These are phyloP conservation scores for Xenopus petersii DNA, from an alignment of 2,797 vertebrate species.

Conservation along the genomic window DNA sequence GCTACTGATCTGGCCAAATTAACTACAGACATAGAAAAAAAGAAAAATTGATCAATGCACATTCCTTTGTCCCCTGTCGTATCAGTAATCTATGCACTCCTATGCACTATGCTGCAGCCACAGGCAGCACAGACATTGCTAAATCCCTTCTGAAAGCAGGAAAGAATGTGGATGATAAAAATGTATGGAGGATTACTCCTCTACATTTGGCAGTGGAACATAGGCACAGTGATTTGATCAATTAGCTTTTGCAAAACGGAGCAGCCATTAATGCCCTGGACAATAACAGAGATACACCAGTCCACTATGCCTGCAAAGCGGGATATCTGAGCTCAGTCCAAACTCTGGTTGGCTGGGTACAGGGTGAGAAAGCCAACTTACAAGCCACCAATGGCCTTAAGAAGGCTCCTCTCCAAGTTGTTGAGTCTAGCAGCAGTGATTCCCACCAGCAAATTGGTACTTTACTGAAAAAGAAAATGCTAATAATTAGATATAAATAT, in stretches of 20 bases:
- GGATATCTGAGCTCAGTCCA: constrained; percentile 58
- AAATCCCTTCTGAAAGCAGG: constrained; percentile 59
- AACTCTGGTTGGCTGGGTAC: constrained; percentile 59
- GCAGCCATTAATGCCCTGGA: constrained; percentile 70
- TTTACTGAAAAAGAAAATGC: constrained; percentile 75
- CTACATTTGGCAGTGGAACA: constrained; percentile 70
- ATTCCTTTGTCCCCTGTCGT: no score
- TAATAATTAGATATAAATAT: constrained; percentile 64
- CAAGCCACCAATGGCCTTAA: constrained; percentile 66
- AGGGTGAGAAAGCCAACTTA: constrained; percentile 62
- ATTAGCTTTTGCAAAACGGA: constrained; percentile 60
- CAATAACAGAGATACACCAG: constrained; percentile 69
- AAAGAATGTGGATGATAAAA: constrained; percentile 66
- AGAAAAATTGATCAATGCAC: no score
- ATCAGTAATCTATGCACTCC: no score
- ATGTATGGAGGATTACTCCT: constrained; percentile 73
- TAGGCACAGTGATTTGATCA: constrained; percentile 59
- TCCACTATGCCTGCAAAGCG: constrained; percentile 69
- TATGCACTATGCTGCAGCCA: constrained; percentile 64
- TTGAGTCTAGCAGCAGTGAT: constrained; percentile 56
- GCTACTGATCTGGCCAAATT: no score
- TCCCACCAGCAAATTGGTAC: constrained; percentile 62
- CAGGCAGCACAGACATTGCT: constrained; percentile 55
- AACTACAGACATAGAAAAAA: no score
- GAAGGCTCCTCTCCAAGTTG: constrained; percentile 72